These are phyloP conservation scores for Eucera pruinosa DNA, from an alignment of 2,888 invertebrate species.

Conservation along the genomic window DNA sequence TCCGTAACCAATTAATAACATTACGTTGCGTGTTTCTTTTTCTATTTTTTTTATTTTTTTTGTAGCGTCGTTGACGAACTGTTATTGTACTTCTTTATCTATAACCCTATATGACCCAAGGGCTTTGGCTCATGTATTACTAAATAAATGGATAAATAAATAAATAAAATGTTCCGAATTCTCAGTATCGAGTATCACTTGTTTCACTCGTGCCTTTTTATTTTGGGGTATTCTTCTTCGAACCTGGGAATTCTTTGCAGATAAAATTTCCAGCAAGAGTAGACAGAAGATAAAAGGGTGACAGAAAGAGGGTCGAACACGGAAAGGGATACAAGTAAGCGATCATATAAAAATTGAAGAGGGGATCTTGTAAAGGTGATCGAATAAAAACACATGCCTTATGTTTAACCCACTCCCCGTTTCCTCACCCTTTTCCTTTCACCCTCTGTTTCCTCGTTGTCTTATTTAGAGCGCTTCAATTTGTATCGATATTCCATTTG, in stretches of 20 bases:
- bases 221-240: neutral
- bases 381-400: constrained; percentile 40
- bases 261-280: constrained; percentile 14
- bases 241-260: neutral
- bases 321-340: neutral
- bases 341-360: constrained; percentile 42
- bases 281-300: constrained; percentile 10
- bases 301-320: neutral
- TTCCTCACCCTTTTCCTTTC: neutral
- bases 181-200: neutral
- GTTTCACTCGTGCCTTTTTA: no score
- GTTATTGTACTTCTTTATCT: no score
- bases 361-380: constrained; percentile 11
- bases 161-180: no score
- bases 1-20: no score
- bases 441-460: neutral
- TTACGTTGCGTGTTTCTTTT: no score
- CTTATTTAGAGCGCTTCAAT: neutral
- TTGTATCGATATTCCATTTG: neutral
- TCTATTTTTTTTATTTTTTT: no score
- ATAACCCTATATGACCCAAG: no score
- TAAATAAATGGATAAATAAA: no score
- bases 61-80: no score
- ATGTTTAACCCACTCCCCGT: constrained; percentile 23
- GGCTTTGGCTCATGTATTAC: no score